These are phyloP conservation scores for Hemiprocne comata DNA, from an alignment of 2,113 vertebrate species.

Conservation along the genomic window DNA sequence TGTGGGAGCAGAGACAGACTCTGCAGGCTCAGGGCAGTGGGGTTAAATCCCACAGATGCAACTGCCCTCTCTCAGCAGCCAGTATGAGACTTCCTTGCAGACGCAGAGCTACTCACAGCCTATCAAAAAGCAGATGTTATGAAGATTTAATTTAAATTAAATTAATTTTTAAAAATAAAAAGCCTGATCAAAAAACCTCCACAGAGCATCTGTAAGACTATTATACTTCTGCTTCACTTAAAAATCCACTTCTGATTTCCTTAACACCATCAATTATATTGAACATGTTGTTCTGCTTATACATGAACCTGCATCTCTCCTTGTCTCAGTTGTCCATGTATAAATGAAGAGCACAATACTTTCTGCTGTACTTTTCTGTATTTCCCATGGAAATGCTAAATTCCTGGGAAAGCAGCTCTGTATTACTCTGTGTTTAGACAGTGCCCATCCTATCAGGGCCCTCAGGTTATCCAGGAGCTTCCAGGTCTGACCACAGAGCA, in stretches of 20 bases:
- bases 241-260: background rate
- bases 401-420: background rate
- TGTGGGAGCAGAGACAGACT: background rate
- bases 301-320: background rate
- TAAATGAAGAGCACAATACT: background rate
- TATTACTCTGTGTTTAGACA: background rate
- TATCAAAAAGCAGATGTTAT: background rate
- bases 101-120: background rate
- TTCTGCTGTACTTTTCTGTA: accelerated
- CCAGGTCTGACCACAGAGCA: background rate
- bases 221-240: background rate
- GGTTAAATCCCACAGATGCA: background rate
- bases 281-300: background rate
- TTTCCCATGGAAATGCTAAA: background rate
- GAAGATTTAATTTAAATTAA: background rate
- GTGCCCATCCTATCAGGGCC: background rate
- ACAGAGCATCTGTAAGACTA: background rate
- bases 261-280: background rate
- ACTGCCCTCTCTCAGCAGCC: background rate
- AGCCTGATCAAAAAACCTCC: background rate
- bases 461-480: background rate
- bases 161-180: background rate
- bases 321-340: background rate
- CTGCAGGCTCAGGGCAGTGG: background rate
- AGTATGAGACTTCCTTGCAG: background rate